Evolutionary conservation across 2,888 invertebrate species (phyloP).

Genomic region (Calephelis perditalis): DNA sequence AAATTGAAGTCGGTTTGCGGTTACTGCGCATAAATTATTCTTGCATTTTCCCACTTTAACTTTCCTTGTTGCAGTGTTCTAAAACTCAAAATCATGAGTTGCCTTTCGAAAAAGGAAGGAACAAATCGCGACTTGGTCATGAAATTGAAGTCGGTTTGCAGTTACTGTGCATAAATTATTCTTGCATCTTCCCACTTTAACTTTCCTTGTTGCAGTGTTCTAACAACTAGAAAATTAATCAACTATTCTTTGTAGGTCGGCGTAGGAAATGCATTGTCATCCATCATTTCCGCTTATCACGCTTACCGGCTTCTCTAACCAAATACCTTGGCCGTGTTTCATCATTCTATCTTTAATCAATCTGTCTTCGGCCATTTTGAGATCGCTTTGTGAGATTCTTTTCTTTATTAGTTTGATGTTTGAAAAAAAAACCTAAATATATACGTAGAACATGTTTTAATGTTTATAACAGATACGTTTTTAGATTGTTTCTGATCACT

Average conservation of each 20-base stretch:
- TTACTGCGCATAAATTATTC: no score
- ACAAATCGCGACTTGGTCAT: no score
- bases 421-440: background rate
- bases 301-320: conserved; percentile 39
- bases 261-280: conserved; percentile 57
- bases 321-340: conserved; percentile 39
- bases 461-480: no score
- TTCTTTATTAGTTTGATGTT: conserved; percentile 6
- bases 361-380: conserved; percentile 55
- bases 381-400: conserved; percentile 39
- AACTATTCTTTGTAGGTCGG: conserved; percentile 57
- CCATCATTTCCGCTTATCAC: conserved; percentile 69
- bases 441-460: no score
- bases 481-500: no score
- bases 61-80: background rate
- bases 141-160: no score
- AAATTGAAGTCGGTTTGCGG: no score
- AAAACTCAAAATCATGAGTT: background rate
- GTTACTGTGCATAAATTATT: no score
- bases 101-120: no score
- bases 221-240: conserved; percentile 51
- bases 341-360: conserved; percentile 52
- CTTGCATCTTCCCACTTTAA: no score
- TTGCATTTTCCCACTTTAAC: background rate
- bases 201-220: conserved; percentile 1